phyloP scores from a whole-genome alignment of 2,797 vertebrate genomes.

The Argentina silus region DNA sequence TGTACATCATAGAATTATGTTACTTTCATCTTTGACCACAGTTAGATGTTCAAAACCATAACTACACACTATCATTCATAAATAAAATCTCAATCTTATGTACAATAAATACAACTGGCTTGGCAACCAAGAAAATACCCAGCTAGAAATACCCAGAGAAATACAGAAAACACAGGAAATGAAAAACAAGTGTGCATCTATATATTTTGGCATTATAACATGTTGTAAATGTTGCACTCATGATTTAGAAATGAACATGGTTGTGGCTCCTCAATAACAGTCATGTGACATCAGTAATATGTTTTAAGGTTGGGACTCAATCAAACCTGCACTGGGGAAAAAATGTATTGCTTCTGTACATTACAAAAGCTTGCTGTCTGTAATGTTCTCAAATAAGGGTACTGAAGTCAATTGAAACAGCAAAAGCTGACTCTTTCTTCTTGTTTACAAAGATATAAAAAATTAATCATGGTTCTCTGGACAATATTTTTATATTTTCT shows the following conservation, averaged over 20 bases:
- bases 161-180: neutral
- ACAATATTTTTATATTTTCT: neutral
- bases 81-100: conserved; percentile 46
- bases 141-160: conserved; percentile 18
- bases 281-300: conserved; percentile 7
- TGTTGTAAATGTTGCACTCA: neutral
- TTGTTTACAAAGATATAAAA: neutral
- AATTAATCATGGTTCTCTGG: conserved; percentile 6
- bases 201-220: neutral
- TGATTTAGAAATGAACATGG: neutral
- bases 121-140: conserved; percentile 8
- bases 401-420: no score
- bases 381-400: no score
- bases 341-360: neutral
- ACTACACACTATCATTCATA: conserved; percentile 44
- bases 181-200: neutral
- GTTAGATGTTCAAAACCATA: conserved; percentile 6
- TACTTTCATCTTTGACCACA: neutral
- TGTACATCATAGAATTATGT: neutral
- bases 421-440: no score
- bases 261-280: conserved; percentile 7
- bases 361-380: neutral
- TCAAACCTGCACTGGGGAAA: conserved; percentile 1
- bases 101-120: conserved; percentile 43
- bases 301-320: neutral